Conservation (phyloP, 1,140 invertebrate species). For the Bombus sibiricus region DNA sequence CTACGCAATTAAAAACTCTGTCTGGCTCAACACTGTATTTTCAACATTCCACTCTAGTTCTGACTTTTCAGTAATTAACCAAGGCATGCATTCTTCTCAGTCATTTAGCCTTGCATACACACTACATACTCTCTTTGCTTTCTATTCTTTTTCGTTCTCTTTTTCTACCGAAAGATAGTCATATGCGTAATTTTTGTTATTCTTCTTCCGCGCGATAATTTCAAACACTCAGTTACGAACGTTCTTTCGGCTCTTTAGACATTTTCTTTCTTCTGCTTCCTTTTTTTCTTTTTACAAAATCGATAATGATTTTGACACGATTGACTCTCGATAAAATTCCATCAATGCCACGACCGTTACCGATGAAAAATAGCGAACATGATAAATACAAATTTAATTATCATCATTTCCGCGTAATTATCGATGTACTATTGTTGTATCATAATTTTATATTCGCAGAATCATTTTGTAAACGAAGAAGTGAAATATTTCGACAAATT, state of each 20-base stretch:
- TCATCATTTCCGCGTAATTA: no score
- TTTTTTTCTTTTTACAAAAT: background rate
- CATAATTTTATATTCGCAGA: background rate
- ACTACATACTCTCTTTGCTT: background rate
- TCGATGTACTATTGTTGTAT: background rate
- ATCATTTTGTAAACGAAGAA: background rate
- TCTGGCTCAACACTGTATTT: background rate
- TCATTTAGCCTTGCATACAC: background rate
- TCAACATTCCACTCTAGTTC: background rate
- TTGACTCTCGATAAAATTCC: background rate
- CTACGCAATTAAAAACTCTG: background rate
- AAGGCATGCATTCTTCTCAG: background rate
- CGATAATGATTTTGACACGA: no score
- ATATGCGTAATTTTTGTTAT: background rate
- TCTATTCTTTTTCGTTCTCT: background rate
- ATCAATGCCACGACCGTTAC: accelerated
- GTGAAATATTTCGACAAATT: background rate
- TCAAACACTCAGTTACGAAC: background rate
- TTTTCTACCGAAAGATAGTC: background rate
- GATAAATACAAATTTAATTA: no score
- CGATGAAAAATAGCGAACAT: background rate
- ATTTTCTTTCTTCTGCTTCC: no score
- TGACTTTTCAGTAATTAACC: background rate
- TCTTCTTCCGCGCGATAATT: background rate
- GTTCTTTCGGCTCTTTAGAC: background rate